A percentile compares a stretch with the other conserved stretches of the same genome.
Evolutionary conservation across 2,113 vertebrate species (phyloP).

Genomic region (Callocephalon fimbriatum): DNA sequence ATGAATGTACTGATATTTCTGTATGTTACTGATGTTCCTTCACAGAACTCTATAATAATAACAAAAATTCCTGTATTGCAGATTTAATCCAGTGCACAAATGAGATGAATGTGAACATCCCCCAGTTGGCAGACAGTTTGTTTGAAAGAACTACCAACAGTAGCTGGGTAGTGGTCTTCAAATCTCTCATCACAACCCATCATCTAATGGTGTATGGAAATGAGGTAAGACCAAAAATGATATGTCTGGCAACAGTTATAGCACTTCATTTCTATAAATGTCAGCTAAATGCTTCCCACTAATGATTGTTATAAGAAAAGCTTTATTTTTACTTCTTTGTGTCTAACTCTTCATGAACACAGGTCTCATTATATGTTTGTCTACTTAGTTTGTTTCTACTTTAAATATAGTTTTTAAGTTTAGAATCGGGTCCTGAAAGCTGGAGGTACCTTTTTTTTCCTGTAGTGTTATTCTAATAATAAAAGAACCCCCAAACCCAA

Average conservation of each 20-base stretch:
- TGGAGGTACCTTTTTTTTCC: background rate
- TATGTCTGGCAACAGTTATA: background rate
- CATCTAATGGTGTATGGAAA: slow-evolving; percentile 98
- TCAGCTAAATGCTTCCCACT: background rate
- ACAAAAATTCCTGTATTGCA: slow-evolving; percentile 66
- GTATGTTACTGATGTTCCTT: background rate
- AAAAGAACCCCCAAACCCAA: background rate
- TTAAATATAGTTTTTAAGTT: background rate
- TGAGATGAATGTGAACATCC: slow-evolving; percentile 97
- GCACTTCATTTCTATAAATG: background rate
- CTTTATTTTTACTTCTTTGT: background rate
- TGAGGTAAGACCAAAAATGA: slow-evolving; percentile 82
- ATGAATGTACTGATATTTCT: fast-evolving
- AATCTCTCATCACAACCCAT: slow-evolving; percentile 97
- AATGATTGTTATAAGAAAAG: background rate
- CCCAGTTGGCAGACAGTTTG: slow-evolving; percentile 95
- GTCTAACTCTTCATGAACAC: background rate
- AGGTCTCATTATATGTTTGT: background rate
- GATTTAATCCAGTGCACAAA: slow-evolving; percentile 97
- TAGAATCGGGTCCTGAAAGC: background rate
- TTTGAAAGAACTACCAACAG: slow-evolving; percentile 97
- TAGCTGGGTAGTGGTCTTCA: slow-evolving; percentile 99
- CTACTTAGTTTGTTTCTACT: background rate
- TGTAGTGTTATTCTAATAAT: background rate
- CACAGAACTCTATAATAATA: background rate